Conservation (phyloP, 2,113 vertebrate genomes). For the Rattus rattus region DNA sequence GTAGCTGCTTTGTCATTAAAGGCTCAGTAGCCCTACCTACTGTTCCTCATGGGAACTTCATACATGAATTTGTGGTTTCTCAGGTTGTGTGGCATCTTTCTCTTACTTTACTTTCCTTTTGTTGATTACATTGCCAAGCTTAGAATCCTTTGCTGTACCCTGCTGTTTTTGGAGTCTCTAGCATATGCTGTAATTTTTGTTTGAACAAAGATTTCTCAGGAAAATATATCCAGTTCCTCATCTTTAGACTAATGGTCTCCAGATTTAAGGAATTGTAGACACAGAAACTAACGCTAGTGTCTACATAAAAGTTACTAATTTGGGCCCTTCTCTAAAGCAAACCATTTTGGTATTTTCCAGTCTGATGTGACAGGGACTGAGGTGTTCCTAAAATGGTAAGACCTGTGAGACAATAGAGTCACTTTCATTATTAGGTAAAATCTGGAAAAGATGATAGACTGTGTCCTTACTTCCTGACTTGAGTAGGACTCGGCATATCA, state of each 20-base stretch:
- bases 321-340: neutral
- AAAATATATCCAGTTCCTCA: neutral
- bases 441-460: neutral
- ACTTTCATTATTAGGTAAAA: slow-evolving; percentile 22
- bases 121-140: neutral
- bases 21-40: neutral
- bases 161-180: neutral
- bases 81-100: neutral
- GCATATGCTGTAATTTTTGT: neutral
- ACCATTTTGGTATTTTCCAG: neutral
- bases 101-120: no score
- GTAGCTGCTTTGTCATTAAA: neutral
- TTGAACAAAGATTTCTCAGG: neutral
- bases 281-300: neutral
- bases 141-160: neutral
- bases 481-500: neutral
- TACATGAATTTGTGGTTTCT: neutral
- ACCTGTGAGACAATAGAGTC: neutral
- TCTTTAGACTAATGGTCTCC: neutral
- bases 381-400: neutral
- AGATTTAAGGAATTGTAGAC: neutral
- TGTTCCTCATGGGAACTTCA: neutral
- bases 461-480: slow-evolving; percentile 6
- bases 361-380: neutral
- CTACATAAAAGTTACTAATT: slow-evolving; percentile 9